A percentile compares a stretch with the other conserved stretches of the same genome.
These are phyloP conservation scores for Podiceps cristatus DNA, from an alignment of 2,113 vertebrate genomes.

Conservation along the genomic window DNA sequence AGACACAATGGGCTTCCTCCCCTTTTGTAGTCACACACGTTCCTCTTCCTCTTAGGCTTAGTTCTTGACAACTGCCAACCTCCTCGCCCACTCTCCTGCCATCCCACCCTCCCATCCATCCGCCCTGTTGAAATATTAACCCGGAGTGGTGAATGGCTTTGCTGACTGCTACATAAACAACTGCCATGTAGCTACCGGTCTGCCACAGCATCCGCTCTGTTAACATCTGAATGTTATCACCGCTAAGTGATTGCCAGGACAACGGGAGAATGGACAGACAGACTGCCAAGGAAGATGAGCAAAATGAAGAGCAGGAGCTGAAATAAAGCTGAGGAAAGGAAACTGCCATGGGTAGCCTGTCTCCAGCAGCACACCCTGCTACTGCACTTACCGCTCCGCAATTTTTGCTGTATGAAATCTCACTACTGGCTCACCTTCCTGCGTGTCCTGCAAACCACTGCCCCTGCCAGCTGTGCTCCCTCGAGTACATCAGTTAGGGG, in stretches of 20 bases:
- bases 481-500: not conserved
- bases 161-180: conserved; percentile 55
- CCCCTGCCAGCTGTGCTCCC: not conserved
- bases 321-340: not conserved
- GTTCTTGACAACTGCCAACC: not conserved
- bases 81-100: not conserved
- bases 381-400: accelerated
- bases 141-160: conserved; percentile 4
- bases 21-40: conserved; percentile 49
- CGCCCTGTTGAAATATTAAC: not conserved
- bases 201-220: not conserved
- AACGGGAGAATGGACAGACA: not conserved
- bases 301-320: not conserved
- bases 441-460: not conserved
- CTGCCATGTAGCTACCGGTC: not conserved
- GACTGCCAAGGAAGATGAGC: not conserved
- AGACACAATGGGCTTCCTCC: conserved; percentile 43
- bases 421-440: not conserved
- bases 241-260: not conserved
- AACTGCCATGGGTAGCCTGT: not conserved
- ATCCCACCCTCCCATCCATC: not conserved
- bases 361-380: not conserved
- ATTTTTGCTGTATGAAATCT: not conserved
- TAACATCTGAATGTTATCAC: not conserved
- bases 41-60: conserved; percentile 42